These are phyloP conservation scores for Parauchenoglanis ngamensis DNA, from an alignment of 2,797 vertebrate species.

Conservation along the genomic window DNA sequence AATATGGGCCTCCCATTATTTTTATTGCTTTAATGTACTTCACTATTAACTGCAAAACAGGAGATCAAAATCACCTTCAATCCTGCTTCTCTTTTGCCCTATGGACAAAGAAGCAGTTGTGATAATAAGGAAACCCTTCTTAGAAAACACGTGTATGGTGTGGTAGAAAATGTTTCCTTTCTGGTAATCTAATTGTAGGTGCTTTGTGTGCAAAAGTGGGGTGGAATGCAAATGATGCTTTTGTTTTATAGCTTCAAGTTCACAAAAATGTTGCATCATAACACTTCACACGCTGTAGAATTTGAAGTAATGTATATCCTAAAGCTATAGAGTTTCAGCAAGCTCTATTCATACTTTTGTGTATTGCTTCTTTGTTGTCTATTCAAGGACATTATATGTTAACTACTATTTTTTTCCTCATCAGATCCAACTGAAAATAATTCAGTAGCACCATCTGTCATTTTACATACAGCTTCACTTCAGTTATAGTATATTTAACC, in stretches of 20 bases:
- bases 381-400: neutral
- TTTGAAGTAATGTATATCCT: neutral
- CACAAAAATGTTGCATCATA: conserved; percentile 21
- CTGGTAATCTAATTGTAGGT: conserved; percentile 53
- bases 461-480: conserved; percentile 13
- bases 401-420: neutral
- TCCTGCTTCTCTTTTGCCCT: conserved; percentile 61
- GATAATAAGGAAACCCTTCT: conserved; percentile 56
- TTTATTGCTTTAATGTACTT: conserved; percentile 79
- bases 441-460: conserved; percentile 13
- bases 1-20: conserved; percentile 71
- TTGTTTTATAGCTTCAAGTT: conserved; percentile 9
- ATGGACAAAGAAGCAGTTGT: conserved; percentile 48
- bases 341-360: neutral
- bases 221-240: conserved; percentile 42
- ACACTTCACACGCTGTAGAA: neutral
- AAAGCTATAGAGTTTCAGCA: neutral
- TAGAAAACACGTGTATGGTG: conserved; percentile 51
- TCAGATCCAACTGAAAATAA: neutral
- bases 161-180: conserved; percentile 40
- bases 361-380: neutral
- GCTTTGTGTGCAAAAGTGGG: conserved; percentile 29
- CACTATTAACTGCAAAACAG: conserved; percentile 75
- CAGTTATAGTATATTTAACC: conserved; percentile 24
- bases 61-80: conserved; percentile 70